phyloP scores from a whole-genome alignment of 1,140 invertebrate genomes.

The Euura lappo region DNA sequence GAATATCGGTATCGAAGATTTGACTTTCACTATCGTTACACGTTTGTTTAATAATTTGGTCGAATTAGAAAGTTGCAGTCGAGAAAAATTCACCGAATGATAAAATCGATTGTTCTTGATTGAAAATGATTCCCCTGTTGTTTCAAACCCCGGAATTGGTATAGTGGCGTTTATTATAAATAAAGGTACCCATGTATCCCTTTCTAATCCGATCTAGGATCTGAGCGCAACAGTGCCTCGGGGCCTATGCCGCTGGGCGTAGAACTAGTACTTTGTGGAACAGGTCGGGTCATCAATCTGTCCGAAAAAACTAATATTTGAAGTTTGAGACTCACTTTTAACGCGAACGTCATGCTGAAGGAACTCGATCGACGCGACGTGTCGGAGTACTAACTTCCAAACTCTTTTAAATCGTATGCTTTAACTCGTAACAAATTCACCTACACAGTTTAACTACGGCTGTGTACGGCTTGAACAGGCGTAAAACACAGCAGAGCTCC shows the following conservation, averaged over 20 bases:
- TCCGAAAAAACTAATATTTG: too few species aligned
- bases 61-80: too few species aligned
- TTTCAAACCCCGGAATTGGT: too few species aligned
- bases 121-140: too few species aligned
- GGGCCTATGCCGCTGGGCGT: not conserved
- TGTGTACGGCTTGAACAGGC: not conserved
- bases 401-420: not conserved
- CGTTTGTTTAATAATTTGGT: too few species aligned
- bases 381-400: not conserved
- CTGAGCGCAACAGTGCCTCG: not conserved
- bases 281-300: not conserved
- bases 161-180: not conserved
- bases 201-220: not conserved
- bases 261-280: not conserved
- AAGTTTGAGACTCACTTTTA: slow-evolving; percentile 3
- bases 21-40: too few species aligned
- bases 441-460: not conserved
- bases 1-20: too few species aligned
- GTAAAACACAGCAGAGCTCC: not conserved
- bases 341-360: not conserved
- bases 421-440: not conserved
- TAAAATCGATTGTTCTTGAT: too few species aligned
- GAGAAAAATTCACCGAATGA: too few species aligned
- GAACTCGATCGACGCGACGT: not conserved
- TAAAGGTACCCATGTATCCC: not conserved